Evolutionary conservation across 2,888 invertebrate genomes (phyloP).

Genomic region (Leucophora obtusa): DNA sequence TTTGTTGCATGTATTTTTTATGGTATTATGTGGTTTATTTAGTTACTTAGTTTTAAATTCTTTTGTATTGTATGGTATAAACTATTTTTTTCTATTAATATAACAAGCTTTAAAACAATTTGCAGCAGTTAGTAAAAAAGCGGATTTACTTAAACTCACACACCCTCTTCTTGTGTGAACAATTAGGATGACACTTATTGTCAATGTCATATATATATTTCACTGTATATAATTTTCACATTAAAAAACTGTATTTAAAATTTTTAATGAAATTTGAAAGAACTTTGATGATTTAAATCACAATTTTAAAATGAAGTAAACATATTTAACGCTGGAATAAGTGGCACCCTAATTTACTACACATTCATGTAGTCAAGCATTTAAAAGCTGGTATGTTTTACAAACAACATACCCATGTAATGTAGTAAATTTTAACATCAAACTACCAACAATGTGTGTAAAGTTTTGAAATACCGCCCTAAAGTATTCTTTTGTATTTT

Average conservation of each 20-base stretch:
- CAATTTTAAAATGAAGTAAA: too few relatives aligned
- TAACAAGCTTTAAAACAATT: constrained; percentile 6
- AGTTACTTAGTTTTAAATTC: background rate
- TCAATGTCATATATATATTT: too few relatives aligned
- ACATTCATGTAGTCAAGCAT: background rate
- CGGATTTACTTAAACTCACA: constrained; percentile 16
- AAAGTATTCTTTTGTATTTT: constrained; percentile 22
- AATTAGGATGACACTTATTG: background rate
- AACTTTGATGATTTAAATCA: too few relatives aligned
- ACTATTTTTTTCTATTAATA: too few relatives aligned
- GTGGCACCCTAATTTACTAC: too few relatives aligned
- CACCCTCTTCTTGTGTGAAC: background rate
- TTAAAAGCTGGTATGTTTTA: background rate
- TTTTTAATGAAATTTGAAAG: too few relatives aligned
- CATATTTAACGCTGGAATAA: too few relatives aligned
- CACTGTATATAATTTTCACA: too few relatives aligned
- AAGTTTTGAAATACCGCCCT: constrained; percentile 8
- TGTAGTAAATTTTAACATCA: background rate
- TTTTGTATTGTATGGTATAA: too few relatives aligned
- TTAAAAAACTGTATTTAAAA: too few relatives aligned
- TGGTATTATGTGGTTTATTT: background rate
- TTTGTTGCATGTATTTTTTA: background rate
- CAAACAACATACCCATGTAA: background rate
- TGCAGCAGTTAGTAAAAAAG: constrained; percentile 11
- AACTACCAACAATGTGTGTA: constrained; percentile 1